Conservation (phyloP, 2,797 vertebrate genomes). For the Heterohyrax brucei region DNA sequence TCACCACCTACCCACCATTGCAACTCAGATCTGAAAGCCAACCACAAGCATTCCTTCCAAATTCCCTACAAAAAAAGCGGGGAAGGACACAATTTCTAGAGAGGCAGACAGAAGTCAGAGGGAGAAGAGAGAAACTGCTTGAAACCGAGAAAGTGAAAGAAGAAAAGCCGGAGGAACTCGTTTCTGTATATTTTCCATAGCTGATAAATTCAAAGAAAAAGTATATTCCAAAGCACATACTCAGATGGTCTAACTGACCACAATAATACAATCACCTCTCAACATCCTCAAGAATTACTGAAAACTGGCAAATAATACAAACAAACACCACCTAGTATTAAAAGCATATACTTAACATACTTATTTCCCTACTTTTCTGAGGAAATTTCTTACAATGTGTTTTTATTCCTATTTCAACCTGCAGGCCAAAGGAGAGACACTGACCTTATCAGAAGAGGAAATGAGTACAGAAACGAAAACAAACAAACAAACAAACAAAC, state of each 20-base stretch:
- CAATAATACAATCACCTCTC: not conserved
- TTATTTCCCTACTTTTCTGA: not conserved
- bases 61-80: not conserved
- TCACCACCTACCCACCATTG: not conserved
- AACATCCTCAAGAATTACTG: not conserved
- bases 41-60: not conserved
- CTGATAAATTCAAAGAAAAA: slow-evolving; percentile 1
- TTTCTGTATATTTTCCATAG: not conserved
- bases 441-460: not conserved
- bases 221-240: not conserved
- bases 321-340: not conserved
- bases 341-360: not conserved
- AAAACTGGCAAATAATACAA: not conserved
- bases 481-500: no score
- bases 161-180: not conserved
- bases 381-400: not conserved
- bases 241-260: not conserved
- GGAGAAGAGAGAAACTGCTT: not conserved
- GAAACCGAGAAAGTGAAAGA: not conserved
- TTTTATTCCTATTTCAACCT: not conserved
- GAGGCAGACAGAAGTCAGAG: not conserved
- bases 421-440: not conserved
- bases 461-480: not conserved
- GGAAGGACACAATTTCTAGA: not conserved
- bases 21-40: not conserved